phyloP scores from a whole-genome alignment of 2,113 vertebrate species.

The Pygoscelis adeliae region DNA sequence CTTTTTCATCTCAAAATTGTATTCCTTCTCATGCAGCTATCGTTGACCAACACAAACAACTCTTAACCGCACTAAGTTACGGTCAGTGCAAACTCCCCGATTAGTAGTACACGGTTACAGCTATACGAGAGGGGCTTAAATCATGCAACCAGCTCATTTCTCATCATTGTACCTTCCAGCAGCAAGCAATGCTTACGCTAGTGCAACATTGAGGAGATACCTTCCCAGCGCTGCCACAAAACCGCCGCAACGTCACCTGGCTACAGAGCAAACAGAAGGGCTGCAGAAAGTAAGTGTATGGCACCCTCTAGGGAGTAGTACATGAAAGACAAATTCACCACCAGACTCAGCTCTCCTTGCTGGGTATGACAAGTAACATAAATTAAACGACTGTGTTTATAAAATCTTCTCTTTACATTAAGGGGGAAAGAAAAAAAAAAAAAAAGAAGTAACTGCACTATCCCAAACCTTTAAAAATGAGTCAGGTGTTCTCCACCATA shows the following conservation, averaged over 20 bases:
- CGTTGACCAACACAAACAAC: not conserved
- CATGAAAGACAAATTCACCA: not conserved
- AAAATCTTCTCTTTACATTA: not conserved
- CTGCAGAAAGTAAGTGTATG: not conserved
- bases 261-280: not conserved
- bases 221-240: not conserved
- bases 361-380: not conserved
- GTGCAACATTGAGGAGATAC: rapidly evolving
- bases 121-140: rapidly evolving
- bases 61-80: rapidly evolving
- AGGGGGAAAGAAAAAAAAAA: too few species aligned
- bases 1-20: not conserved
- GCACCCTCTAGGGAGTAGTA: slow-evolving; percentile 77
- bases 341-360: not conserved
- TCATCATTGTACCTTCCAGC: rapidly evolving
- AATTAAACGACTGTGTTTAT: not conserved
- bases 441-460: not conserved
- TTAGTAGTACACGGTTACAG: rapidly evolving
- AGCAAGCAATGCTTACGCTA: rapidly evolving
- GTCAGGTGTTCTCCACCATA: not conserved
- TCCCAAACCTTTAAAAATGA: not conserved
- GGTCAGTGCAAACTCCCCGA: rapidly evolving
- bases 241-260: not conserved
- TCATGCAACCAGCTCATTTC: not conserved
- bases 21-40: not conserved